Percentiles rank a stretch among this genome's conserved stretches.
Evolutionary conservation across 2,113 vertebrate species (phyloP).

Genomic region (Chrysemys picta): DNA sequence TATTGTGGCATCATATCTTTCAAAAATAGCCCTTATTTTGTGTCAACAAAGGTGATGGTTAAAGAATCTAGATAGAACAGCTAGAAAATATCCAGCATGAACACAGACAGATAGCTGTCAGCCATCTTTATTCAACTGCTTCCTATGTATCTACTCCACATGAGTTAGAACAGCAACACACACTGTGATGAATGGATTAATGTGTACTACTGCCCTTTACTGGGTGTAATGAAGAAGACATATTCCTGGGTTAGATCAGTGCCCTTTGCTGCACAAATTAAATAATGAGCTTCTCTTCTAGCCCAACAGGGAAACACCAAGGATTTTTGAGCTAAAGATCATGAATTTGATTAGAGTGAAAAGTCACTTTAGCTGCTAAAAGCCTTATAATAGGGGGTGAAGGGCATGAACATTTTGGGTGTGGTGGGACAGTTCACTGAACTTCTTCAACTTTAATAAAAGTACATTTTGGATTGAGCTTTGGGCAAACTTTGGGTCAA

Average conservation of each 20-base stretch:
- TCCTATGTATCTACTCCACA: neutral
- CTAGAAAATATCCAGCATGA: neutral
- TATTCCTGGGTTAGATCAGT: neutral
- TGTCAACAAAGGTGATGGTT: neutral
- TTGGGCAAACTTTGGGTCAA: neutral
- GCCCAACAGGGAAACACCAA: neutral
- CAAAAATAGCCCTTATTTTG: neutral
- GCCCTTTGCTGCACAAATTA: neutral
- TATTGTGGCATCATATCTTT: neutral
- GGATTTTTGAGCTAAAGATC: neutral
- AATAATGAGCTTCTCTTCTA: neutral
- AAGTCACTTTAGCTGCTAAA: neutral
- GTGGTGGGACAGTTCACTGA: neutral
- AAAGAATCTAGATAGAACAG: neutral
- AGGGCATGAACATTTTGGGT: neutral
- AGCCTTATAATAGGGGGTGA: neutral
- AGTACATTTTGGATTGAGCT: neutral
- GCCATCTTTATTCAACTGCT: neutral
- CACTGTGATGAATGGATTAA: neutral
- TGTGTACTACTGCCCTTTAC: neutral
- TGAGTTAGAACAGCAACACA: neutral
- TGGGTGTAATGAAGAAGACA: neutral
- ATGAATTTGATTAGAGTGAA: neutral
- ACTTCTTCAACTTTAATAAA: neutral
- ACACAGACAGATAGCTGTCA: neutral